Evolutionary conservation across 1,140 invertebrate genomes (phyloP), one percentile per base, ranked within the genome.

Genomic region (Drosophila athabasca): DNA sequence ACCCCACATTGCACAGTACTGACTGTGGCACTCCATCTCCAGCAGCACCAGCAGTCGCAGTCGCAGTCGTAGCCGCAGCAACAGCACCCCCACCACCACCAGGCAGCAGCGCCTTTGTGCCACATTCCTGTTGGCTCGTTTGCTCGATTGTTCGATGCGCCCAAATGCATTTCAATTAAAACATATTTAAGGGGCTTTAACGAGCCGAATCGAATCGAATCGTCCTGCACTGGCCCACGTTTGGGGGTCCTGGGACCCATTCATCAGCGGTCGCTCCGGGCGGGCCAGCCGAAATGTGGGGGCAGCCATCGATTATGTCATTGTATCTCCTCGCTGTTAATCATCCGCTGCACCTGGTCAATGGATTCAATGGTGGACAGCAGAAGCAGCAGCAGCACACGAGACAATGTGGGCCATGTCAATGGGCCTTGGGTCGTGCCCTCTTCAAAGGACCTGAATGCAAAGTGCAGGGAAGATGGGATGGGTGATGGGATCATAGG

Each of bases 81-180:
- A 0, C 31, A 35, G 50, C 11, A 6, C 9, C 26, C 6, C 24
- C 24, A 6, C 1, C 17, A 19, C 17, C 17, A 19, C 3, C 22
- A 17, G 19, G 17, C 11, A 24, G 15, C 11, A 24, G 17, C 39
- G 31, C 64, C 61, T 69, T 62, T 79, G 68, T 62, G 46, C 45
- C 60, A 17, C 59, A 65, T 55, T 57, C 66, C 44, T 62, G 58
- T 45, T 62, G 48, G 67, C 49, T 54, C 71, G 57, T 48, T 69
- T 62, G 60, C 39, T 61, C 59, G 22, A 70, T 71, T 75, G 69
- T 74, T 53, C 64, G 51, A 15, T 82, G 66, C 71, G 75, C 62
- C 79, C 75, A 88, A 88, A 79, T 88, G 83, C 83, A 88, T 83
- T 87, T 79, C 83, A 87, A 88, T 87, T 87, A 87, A 81, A 79